These are phyloP conservation scores for Dorcus hopei DNA, from an alignment of 2,888 invertebrate species.

Conservation along the genomic window DNA sequence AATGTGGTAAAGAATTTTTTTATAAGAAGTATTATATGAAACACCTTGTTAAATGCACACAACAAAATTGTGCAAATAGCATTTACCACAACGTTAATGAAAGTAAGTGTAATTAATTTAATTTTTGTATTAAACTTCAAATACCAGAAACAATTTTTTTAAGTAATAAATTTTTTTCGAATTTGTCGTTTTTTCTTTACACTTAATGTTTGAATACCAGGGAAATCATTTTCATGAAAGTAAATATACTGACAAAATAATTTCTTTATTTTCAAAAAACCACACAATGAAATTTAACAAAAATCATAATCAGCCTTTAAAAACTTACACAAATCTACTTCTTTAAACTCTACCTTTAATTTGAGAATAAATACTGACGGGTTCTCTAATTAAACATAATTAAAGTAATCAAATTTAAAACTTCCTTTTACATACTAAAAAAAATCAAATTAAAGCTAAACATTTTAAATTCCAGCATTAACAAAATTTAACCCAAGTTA, in stretches of 20 bases:
- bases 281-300: not conserved
- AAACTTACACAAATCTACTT: not conserved
- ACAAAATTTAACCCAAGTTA: too few relatives aligned
- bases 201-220: not conserved
- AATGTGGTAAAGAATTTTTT: conserved; percentile 29
- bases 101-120: too few relatives aligned
- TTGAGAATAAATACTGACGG: not conserved
- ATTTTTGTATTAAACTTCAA: too few relatives aligned
- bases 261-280: conserved; percentile 3
- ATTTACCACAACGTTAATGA: too few relatives aligned
- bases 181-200: too few relatives aligned
- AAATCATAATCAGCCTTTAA: conserved; percentile 1
- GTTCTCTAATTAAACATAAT: not conserved
- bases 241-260: conserved; percentile 6
- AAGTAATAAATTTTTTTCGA: too few relatives aligned
- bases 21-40: conserved; percentile 30
- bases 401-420: not conserved
- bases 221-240: not conserved
- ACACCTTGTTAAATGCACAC: conserved; percentile 27
- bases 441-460: not conserved
- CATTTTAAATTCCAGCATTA: too few relatives aligned
- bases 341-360: not conserved
- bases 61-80: too few relatives aligned
- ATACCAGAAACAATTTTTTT: too few relatives aligned
- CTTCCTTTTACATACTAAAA: not conserved